Evolutionary conservation across 2,113 vertebrate genomes (phyloP).

Genomic region (Sphaerodactylus townsendi): DNA sequence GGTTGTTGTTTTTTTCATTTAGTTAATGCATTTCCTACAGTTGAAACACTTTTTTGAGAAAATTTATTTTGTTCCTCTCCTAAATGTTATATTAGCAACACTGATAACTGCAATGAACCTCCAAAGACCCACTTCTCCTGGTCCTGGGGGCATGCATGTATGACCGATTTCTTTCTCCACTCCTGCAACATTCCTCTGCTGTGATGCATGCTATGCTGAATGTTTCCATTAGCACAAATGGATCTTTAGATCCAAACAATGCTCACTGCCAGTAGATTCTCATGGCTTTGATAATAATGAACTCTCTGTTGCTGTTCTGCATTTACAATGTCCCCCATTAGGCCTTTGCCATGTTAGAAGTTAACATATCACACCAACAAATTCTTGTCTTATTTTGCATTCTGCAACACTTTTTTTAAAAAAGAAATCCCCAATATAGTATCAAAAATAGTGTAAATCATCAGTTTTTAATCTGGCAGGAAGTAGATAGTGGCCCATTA

Average conservation of each 20-base stretch:
- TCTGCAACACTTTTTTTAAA: conserved; percentile 70
- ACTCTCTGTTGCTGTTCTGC: not conserved
- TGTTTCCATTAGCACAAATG: not conserved
- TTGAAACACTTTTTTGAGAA: not conserved
- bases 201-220: not conserved
- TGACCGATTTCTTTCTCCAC: not conserved
- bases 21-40: not conserved
- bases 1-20: not conserved
- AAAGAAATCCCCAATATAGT: conserved; percentile 58
- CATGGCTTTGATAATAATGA: not conserved
- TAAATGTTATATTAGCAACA: not conserved
- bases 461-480: conserved; percentile 88
- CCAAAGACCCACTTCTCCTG: not conserved
- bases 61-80: not conserved
- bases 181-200: not conserved
- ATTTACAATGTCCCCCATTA: conserved; percentile 13
- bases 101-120: not conserved
- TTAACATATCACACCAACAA: conserved; percentile 50
- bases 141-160: not conserved
- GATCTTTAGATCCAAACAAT: not conserved
- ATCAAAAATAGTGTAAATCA: conserved; percentile 88
- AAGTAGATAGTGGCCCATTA: conserved; percentile 91
- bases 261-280: not conserved
- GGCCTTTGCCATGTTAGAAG: conserved; percentile 41
- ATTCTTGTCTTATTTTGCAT: conserved; percentile 58